phyloP scores from a whole-genome alignment of 2,113 vertebrate genomes.

The Gavia stellata region DNA sequence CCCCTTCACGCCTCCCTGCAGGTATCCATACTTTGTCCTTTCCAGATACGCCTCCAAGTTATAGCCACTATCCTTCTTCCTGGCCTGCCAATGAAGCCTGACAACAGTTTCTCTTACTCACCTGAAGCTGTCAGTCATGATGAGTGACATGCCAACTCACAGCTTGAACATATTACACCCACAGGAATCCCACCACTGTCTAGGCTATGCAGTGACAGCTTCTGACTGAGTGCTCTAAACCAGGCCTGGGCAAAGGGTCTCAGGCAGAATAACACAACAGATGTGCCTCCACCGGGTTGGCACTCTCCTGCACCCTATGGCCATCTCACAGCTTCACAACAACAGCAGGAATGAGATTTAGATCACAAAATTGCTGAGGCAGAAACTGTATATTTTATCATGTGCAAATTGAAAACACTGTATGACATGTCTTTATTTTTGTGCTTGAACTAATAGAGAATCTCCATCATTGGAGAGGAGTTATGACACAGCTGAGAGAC shows the following conservation, averaged over 20 bases:
- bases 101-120: slow-evolving; percentile 32
- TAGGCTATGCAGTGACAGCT: not conserved
- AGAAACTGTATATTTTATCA: not conserved
- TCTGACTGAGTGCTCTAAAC: not conserved
- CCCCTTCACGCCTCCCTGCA: not conserved
- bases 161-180: slow-evolving; percentile 5
- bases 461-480: not conserved
- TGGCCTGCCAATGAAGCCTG: slow-evolving; percentile 3
- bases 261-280: not conserved
- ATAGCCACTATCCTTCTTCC: not conserved
- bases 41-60: not conserved
- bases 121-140: not conserved
- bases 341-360: not conserved
- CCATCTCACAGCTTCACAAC: not conserved
- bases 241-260: not conserved
- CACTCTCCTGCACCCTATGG: not conserved
- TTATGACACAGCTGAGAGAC: not conserved
- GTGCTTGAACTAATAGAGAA: not conserved
- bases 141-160: slow-evolving; percentile 1
- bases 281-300: not conserved
- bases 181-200: not conserved
- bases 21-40: not conserved
- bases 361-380: not conserved
- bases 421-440: not conserved
- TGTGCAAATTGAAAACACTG: not conserved